Evolutionary conservation across 1,140 invertebrate species (phyloP).

Genomic region (Arctopsyche grandis): DNA sequence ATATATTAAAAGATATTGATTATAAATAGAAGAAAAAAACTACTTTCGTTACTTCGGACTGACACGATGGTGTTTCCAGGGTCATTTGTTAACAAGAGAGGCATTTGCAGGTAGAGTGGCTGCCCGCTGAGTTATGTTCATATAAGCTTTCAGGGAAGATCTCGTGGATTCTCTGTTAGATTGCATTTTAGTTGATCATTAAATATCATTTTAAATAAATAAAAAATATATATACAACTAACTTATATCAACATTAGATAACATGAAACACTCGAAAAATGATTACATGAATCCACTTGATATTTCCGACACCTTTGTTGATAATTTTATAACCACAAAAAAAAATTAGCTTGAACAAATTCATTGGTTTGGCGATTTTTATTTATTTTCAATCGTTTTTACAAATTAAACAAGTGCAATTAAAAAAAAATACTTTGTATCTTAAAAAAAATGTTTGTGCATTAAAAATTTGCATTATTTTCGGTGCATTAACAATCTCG

Average conservation of each 20-base stretch:
- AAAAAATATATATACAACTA: neutral
- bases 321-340: no score
- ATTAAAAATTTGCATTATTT: no score
- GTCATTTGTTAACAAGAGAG: constrained; percentile 61
- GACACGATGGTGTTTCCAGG: constrained; percentile 46
- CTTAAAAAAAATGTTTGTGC: no score
- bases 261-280: no score
- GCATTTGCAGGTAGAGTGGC: constrained; percentile 76
- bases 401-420: no score
- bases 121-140: constrained; percentile 75
- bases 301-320: no score
- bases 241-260: neutral
- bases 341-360: no score
- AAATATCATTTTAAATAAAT: neutral
- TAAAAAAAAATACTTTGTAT: no score
- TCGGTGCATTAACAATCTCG: no score
- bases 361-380: no score
- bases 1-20: neutral
- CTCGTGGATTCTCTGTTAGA: constrained; percentile 76
- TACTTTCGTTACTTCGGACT: constrained; percentile 36
- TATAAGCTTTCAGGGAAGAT: constrained; percentile 76
- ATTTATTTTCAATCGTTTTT: no score
- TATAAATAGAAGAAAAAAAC: constrained; percentile 3
- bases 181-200: neutral
- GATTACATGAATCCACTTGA: no score